These are phyloP conservation scores for Sycophila texana DNA, from an alignment of 2,888 invertebrate genomes.

Conservation along the genomic window DNA sequence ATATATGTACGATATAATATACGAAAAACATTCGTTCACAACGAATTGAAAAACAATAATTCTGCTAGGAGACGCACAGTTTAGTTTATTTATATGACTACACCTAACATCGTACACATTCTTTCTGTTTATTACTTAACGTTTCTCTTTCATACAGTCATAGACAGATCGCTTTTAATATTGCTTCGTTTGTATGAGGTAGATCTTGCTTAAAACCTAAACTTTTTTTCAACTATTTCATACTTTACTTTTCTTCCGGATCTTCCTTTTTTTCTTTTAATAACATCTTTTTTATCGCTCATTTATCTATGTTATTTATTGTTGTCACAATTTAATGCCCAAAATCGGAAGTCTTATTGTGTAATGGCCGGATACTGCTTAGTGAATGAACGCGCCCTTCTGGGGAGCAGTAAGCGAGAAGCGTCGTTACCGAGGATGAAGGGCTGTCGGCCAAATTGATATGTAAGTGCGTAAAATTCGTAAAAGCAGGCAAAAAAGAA, in stretches of 20 bases:
- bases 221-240: slow-evolving; percentile 51
- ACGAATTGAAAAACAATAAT: slow-evolving; percentile 70
- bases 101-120: slow-evolving; percentile 66
- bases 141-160: slow-evolving; percentile 59
- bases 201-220: slow-evolving; percentile 70
- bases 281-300: slow-evolving; percentile 16
- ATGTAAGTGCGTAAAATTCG: too few species aligned
- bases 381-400: slow-evolving; percentile 30
- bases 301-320: slow-evolving; percentile 14
- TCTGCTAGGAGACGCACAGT: slow-evolving; percentile 69
- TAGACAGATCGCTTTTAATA: slow-evolving; percentile 67
- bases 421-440: too few species aligned
- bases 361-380: slow-evolving; percentile 56
- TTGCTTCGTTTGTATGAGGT: slow-evolving; percentile 73
- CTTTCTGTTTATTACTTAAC: slow-evolving; percentile 50
- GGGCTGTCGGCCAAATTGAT: too few species aligned
- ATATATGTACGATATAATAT: slow-evolving; percentile 61
- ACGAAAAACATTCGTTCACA: slow-evolving; percentile 68
- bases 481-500: too few species aligned
- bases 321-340: slow-evolving; percentile 47
- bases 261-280: background rate
- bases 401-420: slow-evolving; percentile 15
- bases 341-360: slow-evolving; percentile 49
- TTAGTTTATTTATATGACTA: slow-evolving; percentile 65
- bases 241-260: slow-evolving; percentile 19